Conservation (phyloP, 1,140 invertebrate species). For the Musca domestica region DNA sequence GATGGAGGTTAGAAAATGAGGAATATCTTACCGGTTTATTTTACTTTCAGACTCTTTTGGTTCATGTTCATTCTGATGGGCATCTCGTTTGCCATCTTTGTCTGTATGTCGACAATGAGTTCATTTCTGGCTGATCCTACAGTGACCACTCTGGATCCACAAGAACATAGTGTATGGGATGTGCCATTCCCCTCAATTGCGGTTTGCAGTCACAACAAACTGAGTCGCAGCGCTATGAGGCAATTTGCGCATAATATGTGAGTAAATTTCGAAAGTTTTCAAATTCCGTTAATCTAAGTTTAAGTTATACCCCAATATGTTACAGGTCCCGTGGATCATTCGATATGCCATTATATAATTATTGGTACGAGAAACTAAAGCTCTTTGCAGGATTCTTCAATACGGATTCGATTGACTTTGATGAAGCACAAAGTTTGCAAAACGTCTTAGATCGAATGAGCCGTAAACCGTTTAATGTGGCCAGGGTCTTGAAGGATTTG, state of each 20-base stretch:
- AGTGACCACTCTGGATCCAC: conserved; percentile 2
- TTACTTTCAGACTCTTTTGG: conserved; percentile 22
- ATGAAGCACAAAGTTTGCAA: conserved; percentile 9
- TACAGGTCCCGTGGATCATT: neutral
- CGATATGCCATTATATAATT: neutral
- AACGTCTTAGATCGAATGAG: neutral
- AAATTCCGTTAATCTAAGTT: too few relatives aligned
- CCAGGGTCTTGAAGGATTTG: neutral
- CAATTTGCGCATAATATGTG: conserved; percentile 1
- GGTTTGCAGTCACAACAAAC: conserved; percentile 23
- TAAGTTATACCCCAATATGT: too few relatives aligned
- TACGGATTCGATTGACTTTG: neutral
- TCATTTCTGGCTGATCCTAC: conserved; percentile 11
- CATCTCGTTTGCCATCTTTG: conserved; percentile 9
- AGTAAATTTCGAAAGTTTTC: neutral
- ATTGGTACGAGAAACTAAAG: neutral
- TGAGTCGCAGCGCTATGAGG: neutral
- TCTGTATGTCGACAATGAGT: neutral
- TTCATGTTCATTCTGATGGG: conserved; percentile 21
- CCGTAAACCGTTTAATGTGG: neutral
- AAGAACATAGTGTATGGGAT: neutral
- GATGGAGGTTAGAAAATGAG: too few relatives aligned
- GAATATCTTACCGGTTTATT: neutral
- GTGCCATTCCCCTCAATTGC: conserved; percentile 23
- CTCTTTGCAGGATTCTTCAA: conserved; percentile 5